Conservation (phyloP, 2,888 invertebrate species). For the Cenopis cana region DNA sequence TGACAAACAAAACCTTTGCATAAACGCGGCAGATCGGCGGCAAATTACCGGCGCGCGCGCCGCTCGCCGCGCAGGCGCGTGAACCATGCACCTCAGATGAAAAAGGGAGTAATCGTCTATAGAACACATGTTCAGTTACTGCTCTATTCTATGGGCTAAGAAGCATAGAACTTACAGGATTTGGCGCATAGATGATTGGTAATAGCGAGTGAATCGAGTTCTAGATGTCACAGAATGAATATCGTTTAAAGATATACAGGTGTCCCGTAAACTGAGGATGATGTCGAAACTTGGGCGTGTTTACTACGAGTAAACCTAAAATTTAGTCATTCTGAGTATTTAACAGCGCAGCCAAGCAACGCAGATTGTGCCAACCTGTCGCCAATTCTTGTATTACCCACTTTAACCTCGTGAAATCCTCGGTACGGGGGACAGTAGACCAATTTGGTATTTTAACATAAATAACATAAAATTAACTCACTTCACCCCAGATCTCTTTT, state of each 20-base stretch:
- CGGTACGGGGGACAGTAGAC: not conserved
- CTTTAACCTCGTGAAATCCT: too few species aligned
- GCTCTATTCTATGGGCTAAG: not conserved
- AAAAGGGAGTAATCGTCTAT: not conserved
- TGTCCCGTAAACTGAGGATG: too few species aligned
- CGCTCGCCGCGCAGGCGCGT: constrained; percentile 13
- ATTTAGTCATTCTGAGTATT: too few species aligned
- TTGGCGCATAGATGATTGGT: constrained; percentile 16
- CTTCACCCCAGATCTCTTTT: not conserved
- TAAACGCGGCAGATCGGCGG: constrained; percentile 30
- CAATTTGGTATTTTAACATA: not conserved
- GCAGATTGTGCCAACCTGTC: not conserved
- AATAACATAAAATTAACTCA: not conserved
- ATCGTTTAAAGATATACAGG: too few species aligned
- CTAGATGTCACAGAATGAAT: too few species aligned
- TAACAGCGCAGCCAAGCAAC: too few species aligned
- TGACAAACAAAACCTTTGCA: constrained; percentile 31
- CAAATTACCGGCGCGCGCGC: constrained; percentile 19
- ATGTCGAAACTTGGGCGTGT: too few species aligned
- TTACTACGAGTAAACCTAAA: too few species aligned
- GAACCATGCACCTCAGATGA: not conserved
- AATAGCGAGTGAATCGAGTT: constrained; percentile 19
- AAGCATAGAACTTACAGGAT: not conserved
- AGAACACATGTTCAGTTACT: not conserved
- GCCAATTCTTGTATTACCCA: not conserved